Base-by-base conservation (phyloP, 2,113 vertebrate species). In the Microcebus ravelobensis region DNA sequence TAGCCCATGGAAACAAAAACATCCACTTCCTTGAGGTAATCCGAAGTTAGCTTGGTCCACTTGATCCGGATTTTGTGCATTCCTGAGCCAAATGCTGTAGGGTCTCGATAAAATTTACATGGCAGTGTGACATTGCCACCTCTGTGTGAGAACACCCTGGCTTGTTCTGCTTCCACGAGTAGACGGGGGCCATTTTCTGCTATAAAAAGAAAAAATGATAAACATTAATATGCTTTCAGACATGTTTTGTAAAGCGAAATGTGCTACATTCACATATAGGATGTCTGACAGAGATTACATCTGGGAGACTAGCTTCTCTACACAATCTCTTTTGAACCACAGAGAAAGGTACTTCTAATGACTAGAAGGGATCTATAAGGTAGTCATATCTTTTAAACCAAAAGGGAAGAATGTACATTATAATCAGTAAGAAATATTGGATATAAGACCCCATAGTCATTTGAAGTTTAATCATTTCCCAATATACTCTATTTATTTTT, bases 1-100 rank as follows among this genome's bases (percentile, higher is more conserved):
- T 99, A 98, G n/a, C 99, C 99, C 99, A 99, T 99, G 55, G 99
- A 98, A 65, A 99, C 96, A 86, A 99, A 98, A 79, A 99, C 99
- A 1, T 99, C 99, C 91, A 99, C 98, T 90, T 99, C 99, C 95
- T 98, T 98, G 94, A 99, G 98, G 97, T 99, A 98, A 98, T 99
- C 99, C 27, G 98, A 98, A 52, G 98, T 99, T 87, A 99, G 97
- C 98, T 99, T 99, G 98, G 98, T 99, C 99, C 99, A 99, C 98
- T 99, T 99, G 94, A 99, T 98, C 36, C 99, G 99, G 83, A 99
- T 98, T 92, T 98, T 99, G 96, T 99, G 99, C 8, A 96, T 65
- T 77, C 73, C 93, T 87, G 97, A 98, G 97, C 98, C 99, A 91
- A 97, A 88, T 4, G 83, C 13, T 61, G 97, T 97, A 42, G 98